Conservation (phyloP, 2,113 vertebrate species). For the Baryphthengus martii region DNA sequence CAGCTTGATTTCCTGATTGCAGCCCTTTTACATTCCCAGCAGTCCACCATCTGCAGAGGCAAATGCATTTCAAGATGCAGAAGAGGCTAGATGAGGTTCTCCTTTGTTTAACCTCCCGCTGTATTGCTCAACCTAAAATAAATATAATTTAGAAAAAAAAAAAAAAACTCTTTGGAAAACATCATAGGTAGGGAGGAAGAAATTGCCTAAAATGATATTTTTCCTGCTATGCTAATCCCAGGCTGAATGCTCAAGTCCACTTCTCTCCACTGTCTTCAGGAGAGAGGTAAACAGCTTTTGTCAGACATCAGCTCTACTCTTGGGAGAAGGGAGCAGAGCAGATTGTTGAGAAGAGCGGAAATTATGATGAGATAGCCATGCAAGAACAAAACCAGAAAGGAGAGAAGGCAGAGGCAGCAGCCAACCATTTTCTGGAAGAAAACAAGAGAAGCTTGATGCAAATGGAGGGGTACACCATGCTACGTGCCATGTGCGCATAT, state of each 20-base stretch:
- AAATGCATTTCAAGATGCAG: conserved; percentile 13
- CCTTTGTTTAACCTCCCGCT: conserved; percentile 22
- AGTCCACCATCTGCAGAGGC: not conserved
- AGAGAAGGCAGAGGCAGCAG: not conserved
- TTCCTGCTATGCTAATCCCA: not conserved
- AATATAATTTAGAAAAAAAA: not conserved
- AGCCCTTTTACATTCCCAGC: conserved; percentile 25
- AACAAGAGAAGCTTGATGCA: not conserved
- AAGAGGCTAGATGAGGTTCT: not conserved
- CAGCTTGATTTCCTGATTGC: conserved; percentile 27
- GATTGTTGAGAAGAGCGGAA: not conserved
- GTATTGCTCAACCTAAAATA: not conserved
- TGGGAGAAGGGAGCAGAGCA: not conserved
- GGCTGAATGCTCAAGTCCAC: not conserved
- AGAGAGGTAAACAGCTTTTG: not conserved
- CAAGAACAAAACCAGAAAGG: not conserved
- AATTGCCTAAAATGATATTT: not conserved
- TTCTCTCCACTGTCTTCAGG: not conserved
- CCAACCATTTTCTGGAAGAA: not conserved
- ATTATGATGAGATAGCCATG: not conserved
- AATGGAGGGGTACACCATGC: not conserved
- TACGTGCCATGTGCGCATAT: not conserved
- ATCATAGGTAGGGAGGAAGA: not conserved
- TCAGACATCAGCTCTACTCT: not conserved
- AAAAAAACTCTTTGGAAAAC: not conserved